These are phyloP conservation scores for Zeuzera pyrina DNA, from an alignment of 2,888 invertebrate species.

Conservation along the genomic window DNA sequence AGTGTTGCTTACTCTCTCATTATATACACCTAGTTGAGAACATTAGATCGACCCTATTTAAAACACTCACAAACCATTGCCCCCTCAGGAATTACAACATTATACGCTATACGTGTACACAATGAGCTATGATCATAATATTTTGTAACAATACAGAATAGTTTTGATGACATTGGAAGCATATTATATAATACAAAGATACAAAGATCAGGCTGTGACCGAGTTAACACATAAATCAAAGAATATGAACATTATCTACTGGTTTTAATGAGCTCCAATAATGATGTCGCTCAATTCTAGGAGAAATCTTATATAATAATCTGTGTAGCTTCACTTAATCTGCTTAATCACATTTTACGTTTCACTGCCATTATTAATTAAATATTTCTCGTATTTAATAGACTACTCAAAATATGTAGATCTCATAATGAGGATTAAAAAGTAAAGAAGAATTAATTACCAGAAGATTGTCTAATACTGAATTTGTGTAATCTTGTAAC, in stretches of 20 bases:
- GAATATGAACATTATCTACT: too few relatives aligned
- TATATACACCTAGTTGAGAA: constrained; percentile 54
- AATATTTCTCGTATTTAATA: constrained; percentile 20
- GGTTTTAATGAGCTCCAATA: constrained; percentile 1
- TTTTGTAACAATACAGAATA: too few relatives aligned
- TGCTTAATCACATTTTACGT: constrained; percentile 18
- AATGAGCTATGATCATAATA: too few relatives aligned
- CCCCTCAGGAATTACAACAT: constrained; percentile 15
- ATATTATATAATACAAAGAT: too few relatives aligned
- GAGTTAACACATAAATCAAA: too few relatives aligned
- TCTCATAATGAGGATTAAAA: constrained; percentile 19
- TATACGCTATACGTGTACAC: too few relatives aligned
- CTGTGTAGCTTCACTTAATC: constrained; percentile 16
- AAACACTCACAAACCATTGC: constrained; percentile 28
- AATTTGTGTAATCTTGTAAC: too few relatives aligned
- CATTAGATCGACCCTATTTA: constrained; percentile 42
- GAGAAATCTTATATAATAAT: constrained; percentile 1
- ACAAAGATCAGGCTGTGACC: too few relatives aligned
- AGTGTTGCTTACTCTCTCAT: constrained; percentile 45
- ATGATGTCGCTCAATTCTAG: neutral
- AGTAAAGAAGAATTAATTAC: too few relatives aligned
- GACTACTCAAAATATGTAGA: constrained; percentile 25
- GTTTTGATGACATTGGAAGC: too few relatives aligned
- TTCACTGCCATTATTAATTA: constrained; percentile 18
- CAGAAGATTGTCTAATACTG: too few relatives aligned